Percentiles rank a stretch among this genome's conserved stretches.
phyloP scores from a whole-genome alignment of 2,113 vertebrate species.

The Cyprinodon brontotheroides region DNA sequence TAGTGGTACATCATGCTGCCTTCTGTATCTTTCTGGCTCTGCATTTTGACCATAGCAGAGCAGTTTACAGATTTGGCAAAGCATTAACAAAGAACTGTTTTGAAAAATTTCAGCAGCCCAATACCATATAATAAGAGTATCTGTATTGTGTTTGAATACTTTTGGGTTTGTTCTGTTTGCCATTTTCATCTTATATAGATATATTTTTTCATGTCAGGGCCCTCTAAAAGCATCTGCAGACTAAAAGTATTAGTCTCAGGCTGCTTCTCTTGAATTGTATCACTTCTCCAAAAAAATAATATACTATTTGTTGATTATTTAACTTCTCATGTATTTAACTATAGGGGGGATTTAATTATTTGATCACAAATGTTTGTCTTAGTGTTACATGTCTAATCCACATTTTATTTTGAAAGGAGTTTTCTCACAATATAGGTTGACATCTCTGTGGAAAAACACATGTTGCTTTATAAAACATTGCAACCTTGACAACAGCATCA shows the following conservation, averaged over 20 bases:
- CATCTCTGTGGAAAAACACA: conserved; percentile 8
- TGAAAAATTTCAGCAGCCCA: conserved; percentile 33
- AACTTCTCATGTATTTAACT: conserved; percentile 16
- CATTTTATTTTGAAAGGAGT: conserved; percentile 41
- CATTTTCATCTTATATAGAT: conserved; percentile 27
- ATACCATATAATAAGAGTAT: conserved; percentile 43
- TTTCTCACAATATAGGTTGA: conserved; percentile 35
- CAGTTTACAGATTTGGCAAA: conserved; percentile 46
- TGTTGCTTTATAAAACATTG: conserved; percentile 54
- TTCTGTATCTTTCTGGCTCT: conserved; percentile 26
- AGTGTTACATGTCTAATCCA: conserved; percentile 43
- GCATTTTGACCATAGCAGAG: conserved; percentile 28
- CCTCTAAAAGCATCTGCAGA: conserved; percentile 6
- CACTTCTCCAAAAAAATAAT: conserved; percentile 12
- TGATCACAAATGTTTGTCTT: conserved; percentile 22
- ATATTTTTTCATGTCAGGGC: conserved; percentile 20
- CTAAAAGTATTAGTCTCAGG: background rate
- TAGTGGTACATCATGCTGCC: conserved; percentile 25
- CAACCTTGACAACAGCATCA: conserved; percentile 33
- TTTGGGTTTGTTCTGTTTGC: conserved; percentile 10
- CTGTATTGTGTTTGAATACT: conserved; percentile 6
- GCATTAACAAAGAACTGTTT: conserved; percentile 35
- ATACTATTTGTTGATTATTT: conserved; percentile 26
- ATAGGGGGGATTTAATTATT: conserved; percentile 32
- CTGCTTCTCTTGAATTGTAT: background rate